Evolutionary conservation across 2,888 invertebrate species (phyloP), one percentile per base, ranked within the genome.

Genomic region (Lepidochrysops patricia): DNA sequence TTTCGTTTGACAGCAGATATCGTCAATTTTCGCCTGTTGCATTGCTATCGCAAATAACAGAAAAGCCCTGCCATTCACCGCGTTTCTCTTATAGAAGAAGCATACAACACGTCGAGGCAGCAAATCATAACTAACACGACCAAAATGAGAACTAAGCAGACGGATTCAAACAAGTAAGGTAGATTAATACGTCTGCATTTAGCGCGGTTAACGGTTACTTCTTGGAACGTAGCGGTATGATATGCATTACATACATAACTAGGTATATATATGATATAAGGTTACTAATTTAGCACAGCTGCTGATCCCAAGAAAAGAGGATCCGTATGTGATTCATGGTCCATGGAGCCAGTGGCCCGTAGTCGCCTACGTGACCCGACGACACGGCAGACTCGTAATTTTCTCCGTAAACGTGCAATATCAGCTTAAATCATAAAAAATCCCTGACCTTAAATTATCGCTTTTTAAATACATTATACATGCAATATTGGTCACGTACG

Each of bases 221-320:
- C 43, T 43, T 23, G 43, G 43, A 43, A 43, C 19, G 43, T 12
- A 43, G 43, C 19, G 43, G 43, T 19, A 43, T 43, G 23, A 19
- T 19, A 23, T 43, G 19, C 43, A 43, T 43, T 43, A n/a, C n/a
- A n/a, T n/a, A n/a, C n/a, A n/a, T n/a, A n/a, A n/a, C n/a, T n/a
- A n/a, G n/a, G n/a, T n/a, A n/a, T n/a, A n/a, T n/a, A n/a, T n/a
- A n/a, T 23, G 7, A 19, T 43, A 43, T 43, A 43, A 23, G 19
- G 19, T 43, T 43, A 43, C 43, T 43, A 43, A 43, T 43, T 43
- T 43, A 43, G 43, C 19, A 43, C 43, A 23, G 43, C 43, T 43
- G 43, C 19, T 43, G 13, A 12, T 43, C 4, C 43, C 43, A 9
- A 43, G 19, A 23, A 43, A 12, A 3, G 4, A 9, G 6, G 15